Conservation (phyloP, 2,113 vertebrate genomes). For the Tupaia tana region DNA sequence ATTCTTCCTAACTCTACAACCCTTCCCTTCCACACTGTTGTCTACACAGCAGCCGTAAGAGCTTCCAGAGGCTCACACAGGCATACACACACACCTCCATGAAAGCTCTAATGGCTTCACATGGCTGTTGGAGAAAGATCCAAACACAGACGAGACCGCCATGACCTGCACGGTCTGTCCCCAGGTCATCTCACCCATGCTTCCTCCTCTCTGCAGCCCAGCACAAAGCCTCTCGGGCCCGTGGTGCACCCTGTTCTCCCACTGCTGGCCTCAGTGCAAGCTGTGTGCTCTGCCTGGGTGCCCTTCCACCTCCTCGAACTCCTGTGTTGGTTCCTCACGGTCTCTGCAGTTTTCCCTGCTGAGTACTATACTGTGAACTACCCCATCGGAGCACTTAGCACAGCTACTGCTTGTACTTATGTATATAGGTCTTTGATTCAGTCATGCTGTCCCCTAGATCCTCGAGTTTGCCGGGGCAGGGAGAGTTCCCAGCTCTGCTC, state of each 20-base stretch:
- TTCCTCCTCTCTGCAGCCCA: neutral
- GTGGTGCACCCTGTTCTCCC: neutral
- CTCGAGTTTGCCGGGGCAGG: neutral
- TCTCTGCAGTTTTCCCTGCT: neutral
- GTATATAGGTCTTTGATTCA: neutral
- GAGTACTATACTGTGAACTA: neutral
- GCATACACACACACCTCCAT: no score
- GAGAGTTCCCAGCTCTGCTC: neutral
- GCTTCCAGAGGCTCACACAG: neutral
- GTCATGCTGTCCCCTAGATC: neutral
- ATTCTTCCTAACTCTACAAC: neutral
- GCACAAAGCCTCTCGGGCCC: neutral
- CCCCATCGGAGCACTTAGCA: neutral
- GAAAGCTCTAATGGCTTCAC: neutral
- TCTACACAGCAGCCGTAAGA: neutral
- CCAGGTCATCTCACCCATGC: neutral
- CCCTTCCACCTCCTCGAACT: fast-evolving
- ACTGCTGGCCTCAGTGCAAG: neutral
- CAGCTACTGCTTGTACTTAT: neutral
- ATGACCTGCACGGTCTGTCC: neutral
- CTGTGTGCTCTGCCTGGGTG: neutral
- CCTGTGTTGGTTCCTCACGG: neutral
- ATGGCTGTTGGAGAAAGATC: neutral
- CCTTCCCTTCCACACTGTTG: neutral
- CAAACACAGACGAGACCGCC: neutral